phyloP scores from a whole-genome alignment of 2,113 vertebrate species.

The Lophotis ruficrista region DNA sequence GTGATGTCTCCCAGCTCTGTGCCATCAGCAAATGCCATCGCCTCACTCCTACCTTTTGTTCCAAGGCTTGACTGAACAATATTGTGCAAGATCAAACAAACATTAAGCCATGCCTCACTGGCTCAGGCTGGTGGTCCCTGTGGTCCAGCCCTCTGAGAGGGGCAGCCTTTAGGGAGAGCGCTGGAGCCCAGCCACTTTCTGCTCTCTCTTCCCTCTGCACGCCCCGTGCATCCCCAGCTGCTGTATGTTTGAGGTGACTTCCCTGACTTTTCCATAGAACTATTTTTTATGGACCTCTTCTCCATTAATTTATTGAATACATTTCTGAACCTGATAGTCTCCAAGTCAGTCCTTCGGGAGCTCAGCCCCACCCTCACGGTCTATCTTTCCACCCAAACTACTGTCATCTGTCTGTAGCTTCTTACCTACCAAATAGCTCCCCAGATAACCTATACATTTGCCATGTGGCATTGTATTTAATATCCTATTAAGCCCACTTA shows the following conservation, averaged over 20 bases:
- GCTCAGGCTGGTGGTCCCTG: neutral
- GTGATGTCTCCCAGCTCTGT: neutral
- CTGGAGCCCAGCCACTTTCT: neutral
- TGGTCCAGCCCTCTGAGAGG: neutral
- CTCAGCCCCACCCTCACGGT: neutral
- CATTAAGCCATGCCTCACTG: fast-evolving
- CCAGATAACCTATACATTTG: neutral
- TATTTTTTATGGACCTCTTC: neutral
- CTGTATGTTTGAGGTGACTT: neutral
- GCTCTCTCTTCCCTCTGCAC: neutral
- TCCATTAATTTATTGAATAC: neutral
- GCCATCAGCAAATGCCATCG: neutral
- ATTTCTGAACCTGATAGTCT: neutral
- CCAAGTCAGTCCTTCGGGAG: neutral
- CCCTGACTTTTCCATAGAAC: neutral
- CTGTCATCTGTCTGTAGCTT: neutral
- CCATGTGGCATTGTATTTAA: neutral
- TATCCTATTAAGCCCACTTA: neutral
- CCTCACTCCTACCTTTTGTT: neutral
- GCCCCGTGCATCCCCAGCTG: neutral
- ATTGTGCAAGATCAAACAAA: neutral
- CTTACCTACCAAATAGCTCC: neutral
- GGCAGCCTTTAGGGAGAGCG: neutral
- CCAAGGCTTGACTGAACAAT: neutral
- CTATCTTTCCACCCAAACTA: neutral